Evolutionary conservation across 2,888 invertebrate species (phyloP).

Genomic region (Hypsopygia costalis): DNA sequence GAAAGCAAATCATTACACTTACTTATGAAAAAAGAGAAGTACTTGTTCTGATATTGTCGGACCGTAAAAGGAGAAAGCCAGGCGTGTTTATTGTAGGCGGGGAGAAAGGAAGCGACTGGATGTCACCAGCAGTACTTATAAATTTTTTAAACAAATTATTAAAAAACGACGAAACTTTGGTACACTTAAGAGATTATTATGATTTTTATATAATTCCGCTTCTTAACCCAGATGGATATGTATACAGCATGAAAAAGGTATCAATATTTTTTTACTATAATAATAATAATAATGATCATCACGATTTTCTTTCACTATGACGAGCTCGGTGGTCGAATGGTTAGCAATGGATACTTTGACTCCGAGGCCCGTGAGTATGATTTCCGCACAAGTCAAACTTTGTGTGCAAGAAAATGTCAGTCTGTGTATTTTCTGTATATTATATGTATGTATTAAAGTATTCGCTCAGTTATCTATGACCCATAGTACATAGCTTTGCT

Average conservation of each 20-base stretch:
- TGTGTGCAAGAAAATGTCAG: too few species aligned
- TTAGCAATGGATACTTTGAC: too few species aligned
- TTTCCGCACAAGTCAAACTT: too few species aligned
- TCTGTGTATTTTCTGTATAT: too few species aligned
- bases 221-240: constrained; percentile 69
- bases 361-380: too few species aligned
- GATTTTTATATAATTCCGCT: constrained; percentile 60
- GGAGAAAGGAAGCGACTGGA: constrained; percentile 61
- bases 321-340: too few species aligned
- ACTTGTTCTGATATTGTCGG: constrained; percentile 43
- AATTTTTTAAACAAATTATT: constrained; percentile 41
- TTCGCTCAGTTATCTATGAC: too few species aligned
- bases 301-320: too few species aligned
- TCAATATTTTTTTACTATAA: constrained; percentile 8
- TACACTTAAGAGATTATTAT: constrained; percentile 32
- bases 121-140: constrained; percentile 48
- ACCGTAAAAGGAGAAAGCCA: constrained; percentile 25
- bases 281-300: too few species aligned
- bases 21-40: constrained; percentile 53
- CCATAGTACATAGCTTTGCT: too few species aligned
- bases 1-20: constrained; percentile 40
- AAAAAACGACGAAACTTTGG: constrained; percentile 21
- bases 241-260: constrained; percentile 46
- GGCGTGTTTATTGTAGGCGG: constrained; percentile 59
- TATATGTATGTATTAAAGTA: too few species aligned